Evolutionary conservation across 2,888 invertebrate species (phyloP).

Genomic region (Oegoconia quadripuncta): DNA sequence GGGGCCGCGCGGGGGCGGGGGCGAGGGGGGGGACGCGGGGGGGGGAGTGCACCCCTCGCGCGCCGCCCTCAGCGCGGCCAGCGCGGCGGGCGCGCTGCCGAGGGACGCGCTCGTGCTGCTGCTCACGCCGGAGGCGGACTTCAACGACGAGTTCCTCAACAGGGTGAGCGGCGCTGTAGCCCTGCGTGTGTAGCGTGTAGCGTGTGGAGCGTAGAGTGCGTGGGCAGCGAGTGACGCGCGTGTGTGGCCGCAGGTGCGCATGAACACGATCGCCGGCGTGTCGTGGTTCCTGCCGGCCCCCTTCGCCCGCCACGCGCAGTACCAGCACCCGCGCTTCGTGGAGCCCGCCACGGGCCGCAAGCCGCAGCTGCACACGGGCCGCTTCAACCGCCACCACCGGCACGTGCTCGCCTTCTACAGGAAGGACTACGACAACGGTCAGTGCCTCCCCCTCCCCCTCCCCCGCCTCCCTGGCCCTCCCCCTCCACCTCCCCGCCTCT

Average conservation of each 20-base stretch:
- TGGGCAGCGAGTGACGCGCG: no score
- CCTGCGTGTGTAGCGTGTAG: not conserved
- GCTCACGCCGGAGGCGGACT: slow-evolving; percentile 82
- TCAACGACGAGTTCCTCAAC: slow-evolving; percentile 92
- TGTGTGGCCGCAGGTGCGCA: slow-evolving; percentile 83
- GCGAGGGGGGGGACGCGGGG: slow-evolving; percentile 9
- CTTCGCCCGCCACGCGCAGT: slow-evolving; percentile 92
- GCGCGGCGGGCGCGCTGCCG: slow-evolving; percentile 83
- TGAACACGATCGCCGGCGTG: slow-evolving; percentile 94
- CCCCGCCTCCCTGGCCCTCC: no score
- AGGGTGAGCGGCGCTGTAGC: slow-evolving; percentile 79
- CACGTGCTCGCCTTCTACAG: slow-evolving; percentile 90
- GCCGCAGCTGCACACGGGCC: no score
- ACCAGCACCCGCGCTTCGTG: slow-evolving; percentile 83
- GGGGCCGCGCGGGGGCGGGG: not conserved
- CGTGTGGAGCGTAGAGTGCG: no score
- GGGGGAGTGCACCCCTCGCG: slow-evolving; percentile 17
- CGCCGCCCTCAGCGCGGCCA: slow-evolving; percentile 14
- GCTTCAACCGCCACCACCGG: slow-evolving; percentile 84
- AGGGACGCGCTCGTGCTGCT: slow-evolving; percentile 86
- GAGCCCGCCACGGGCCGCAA: slow-evolving; percentile 45
- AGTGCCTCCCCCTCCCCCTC: not conserved
- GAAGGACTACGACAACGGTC: slow-evolving; percentile 83
- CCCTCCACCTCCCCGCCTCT: no score
- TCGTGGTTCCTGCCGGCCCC: slow-evolving; percentile 96